Conservation (phyloP, 1,140 invertebrate species). For the Bombus haemorrhoidalis region DNA sequence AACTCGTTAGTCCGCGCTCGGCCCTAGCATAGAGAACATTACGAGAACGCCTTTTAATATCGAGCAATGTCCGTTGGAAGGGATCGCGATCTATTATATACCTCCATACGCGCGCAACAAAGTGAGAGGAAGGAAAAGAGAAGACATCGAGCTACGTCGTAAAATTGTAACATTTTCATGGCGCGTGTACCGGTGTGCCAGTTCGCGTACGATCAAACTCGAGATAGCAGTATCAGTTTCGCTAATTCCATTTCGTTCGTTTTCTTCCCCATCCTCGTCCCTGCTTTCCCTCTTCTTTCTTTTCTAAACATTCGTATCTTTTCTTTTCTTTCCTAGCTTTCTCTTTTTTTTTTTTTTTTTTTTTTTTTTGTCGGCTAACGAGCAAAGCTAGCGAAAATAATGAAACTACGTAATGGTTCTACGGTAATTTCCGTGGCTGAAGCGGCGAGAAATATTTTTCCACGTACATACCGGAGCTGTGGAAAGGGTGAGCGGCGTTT, state of each 20-base stretch:
- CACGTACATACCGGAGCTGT: conserved; percentile 23
- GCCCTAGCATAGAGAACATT: not conserved
- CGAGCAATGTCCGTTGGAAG: conserved; percentile 1
- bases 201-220: not conserved
- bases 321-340: not conserved
- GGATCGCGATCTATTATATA: not conserved
- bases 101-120: not conserved
- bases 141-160: not conserved
- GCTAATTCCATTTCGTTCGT: not conserved
- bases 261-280: no score
- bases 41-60: conserved; percentile 34
- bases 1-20: conserved; percentile 43
- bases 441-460: conserved; percentile 33
- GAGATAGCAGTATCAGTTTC: not conserved
- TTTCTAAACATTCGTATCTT: not conserved
- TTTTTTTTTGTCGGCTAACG: not conserved
- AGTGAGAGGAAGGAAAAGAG: not conserved
- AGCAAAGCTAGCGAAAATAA: not conserved
- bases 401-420: not conserved
- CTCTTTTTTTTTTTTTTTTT: no score
- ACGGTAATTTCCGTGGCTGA: not conserved
- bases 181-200: no score
- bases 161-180: conserved; percentile 6
- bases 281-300: not conserved
- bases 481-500: conserved; percentile 71